These are phyloP conservation scores for Tadarida brasiliensis DNA, from an alignment of 2,797 vertebrate species.

Conservation along the genomic window DNA sequence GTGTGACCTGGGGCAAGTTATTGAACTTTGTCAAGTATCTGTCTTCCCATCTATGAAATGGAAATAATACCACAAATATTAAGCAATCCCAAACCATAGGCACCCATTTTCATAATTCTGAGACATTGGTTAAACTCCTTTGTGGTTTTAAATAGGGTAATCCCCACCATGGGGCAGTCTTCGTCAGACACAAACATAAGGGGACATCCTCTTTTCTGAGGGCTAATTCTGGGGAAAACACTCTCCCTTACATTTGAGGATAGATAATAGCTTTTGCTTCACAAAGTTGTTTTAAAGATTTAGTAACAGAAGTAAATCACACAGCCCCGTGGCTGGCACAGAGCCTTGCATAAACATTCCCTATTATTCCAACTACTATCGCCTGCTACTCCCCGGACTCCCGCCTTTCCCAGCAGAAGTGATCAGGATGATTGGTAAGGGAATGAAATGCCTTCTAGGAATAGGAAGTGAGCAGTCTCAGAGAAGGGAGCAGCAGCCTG, in stretches of 20 bases:
- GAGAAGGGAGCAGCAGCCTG: neutral
- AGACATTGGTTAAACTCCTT: neutral
- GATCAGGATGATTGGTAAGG: neutral
- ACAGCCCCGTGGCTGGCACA: neutral
- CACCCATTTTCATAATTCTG: neutral
- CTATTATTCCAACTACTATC: neutral
- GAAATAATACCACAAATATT: neutral
- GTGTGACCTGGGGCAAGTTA: neutral
- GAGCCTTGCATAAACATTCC: neutral
- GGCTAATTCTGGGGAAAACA: neutral
- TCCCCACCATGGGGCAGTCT: neutral
- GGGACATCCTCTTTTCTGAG: neutral
- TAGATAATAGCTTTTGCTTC: neutral
- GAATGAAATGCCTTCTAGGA: slow-evolving; percentile 33
- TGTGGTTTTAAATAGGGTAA: slow-evolving; percentile 19
- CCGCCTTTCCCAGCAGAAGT: neutral
- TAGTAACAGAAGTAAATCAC: neutral
- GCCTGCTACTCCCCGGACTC: neutral
- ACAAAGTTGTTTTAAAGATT: neutral
- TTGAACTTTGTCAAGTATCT: slow-evolving; percentile 4
- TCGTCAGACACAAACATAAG: neutral
- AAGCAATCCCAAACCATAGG: neutral
- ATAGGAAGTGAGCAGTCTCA: slow-evolving; percentile 23
- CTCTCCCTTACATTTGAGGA: neutral
- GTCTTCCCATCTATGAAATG: neutral